phyloP scores from a whole-genome alignment of 2,113 vertebrate genomes.

The Parus major region DNA sequence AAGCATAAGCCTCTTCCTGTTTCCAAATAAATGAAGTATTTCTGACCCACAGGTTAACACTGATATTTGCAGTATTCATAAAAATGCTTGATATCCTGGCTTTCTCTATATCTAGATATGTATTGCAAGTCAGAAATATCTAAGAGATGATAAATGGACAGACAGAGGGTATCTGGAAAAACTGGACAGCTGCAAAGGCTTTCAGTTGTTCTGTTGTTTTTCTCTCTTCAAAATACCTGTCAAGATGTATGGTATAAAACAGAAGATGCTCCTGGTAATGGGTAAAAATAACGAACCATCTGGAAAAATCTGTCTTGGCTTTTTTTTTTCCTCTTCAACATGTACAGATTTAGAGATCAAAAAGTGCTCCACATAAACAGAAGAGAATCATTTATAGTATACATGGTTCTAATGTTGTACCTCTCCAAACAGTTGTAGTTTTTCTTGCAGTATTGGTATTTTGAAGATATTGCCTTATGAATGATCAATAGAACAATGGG shows the following conservation, averaged over 20 bases:
- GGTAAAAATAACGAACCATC: not conserved
- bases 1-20: not conserved
- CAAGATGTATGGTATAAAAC: not conserved
- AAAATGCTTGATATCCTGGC: not conserved
- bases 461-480: not conserved
- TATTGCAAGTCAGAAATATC: not conserved
- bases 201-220: not conserved
- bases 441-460: not conserved
- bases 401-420: not conserved
- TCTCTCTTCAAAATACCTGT: not conserved
- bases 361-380: not conserved
- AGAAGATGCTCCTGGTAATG: not conserved
- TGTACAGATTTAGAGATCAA: not conserved
- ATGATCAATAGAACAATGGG: not conserved
- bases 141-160: not conserved
- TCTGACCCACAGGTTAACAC: not conserved
- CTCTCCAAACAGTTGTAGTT: not conserved
- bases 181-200: not conserved
- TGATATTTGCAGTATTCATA: not conserved
- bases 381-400: not conserved
- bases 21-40: conserved; percentile 13
- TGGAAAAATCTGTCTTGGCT: not conserved
- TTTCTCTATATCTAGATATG: not conserved
- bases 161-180: not conserved
- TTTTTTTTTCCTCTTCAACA: not conserved